phyloP scores from a whole-genome alignment of 2,888 invertebrate genomes.

The Caenorhabditis becei region DNA sequence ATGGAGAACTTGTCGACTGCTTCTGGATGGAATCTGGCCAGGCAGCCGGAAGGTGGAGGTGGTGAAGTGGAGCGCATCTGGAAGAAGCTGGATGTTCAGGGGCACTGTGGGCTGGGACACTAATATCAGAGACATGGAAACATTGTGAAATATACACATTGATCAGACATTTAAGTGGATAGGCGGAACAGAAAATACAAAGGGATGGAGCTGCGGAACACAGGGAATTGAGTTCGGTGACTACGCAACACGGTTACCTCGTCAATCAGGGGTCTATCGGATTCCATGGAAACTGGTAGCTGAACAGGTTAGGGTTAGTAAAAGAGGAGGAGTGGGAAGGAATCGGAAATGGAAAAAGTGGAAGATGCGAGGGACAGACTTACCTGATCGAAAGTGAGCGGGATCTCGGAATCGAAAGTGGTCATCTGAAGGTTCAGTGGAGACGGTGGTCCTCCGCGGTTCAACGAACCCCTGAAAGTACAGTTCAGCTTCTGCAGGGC shows the following conservation, averaged over 20 bases:
- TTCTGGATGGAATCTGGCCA: constrained; percentile 77
- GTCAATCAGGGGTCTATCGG: constrained; percentile 69
- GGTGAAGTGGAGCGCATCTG: constrained; percentile 62
- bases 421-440: constrained; percentile 74
- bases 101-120: neutral
- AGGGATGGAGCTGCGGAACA: constrained; percentile 42
- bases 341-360: constrained; percentile 12
- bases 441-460: constrained; percentile 63
- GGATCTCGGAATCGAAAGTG: constrained; percentile 72
- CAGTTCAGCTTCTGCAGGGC: neutral
- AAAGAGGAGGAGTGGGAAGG: constrained; percentile 37
- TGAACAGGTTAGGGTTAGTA: constrained; percentile 50
- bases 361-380: neutral
- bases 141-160: constrained; percentile 32
- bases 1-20: constrained; percentile 95
- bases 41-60: constrained; percentile 63
- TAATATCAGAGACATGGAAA: constrained; percentile 24
- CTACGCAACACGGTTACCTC: constrained; percentile 60
- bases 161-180: constrained; percentile 20
- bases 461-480: constrained; percentile 43
- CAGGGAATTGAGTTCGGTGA: constrained; percentile 42
- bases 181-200: constrained; percentile 42
- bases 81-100: constrained; percentile 5
- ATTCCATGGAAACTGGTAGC: constrained; percentile 67
- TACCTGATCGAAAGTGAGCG: constrained; percentile 78